Percentiles rank a stretch among this genome's conserved stretches.
Evolutionary conservation across 35 echinoderm and acorn worm species (phyloP).

Genomic region (Eucidaris tribuloides): DNA sequence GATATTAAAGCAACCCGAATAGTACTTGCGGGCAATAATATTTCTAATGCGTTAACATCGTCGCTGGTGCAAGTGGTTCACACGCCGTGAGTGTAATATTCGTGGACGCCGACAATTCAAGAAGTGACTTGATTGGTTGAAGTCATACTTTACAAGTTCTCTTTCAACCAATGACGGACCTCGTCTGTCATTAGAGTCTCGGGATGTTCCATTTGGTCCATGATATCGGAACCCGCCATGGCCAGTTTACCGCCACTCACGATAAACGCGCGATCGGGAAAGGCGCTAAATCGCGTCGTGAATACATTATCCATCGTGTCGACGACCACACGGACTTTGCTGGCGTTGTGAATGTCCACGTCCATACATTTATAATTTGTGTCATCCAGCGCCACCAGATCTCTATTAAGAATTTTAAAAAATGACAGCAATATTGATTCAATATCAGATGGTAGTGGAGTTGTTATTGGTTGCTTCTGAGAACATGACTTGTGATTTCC

Average conservation of each 20-base stretch:
- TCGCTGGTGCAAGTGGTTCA: too few relatives aligned
- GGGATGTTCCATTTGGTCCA: conserved; percentile 31
- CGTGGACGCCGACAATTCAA: too few relatives aligned
- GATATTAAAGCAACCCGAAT: too few relatives aligned
- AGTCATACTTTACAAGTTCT: neutral
- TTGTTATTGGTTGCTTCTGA: too few relatives aligned
- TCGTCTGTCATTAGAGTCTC: conserved; percentile 19
- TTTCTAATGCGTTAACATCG: too few relatives aligned
- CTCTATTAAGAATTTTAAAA: too few relatives aligned
- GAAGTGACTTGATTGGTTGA: too few relatives aligned
- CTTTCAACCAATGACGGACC: neutral
- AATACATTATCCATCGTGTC: conserved; percentile 20
- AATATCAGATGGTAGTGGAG: too few relatives aligned
- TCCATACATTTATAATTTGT: neutral
- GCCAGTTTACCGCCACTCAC: neutral
- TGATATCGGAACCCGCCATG: neutral
- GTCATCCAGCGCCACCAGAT: conserved; percentile 1
- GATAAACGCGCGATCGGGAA: conserved; percentile 18
- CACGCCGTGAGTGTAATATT: too few relatives aligned
- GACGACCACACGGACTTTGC: neutral
- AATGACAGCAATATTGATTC: too few relatives aligned
- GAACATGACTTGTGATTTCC: too few relatives aligned
- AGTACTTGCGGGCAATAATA: too few relatives aligned
- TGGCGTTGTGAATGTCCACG: neutral
- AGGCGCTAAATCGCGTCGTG: neutral